These are phyloP conservation scores for Ephydatia muelleri DNA, from an alignment of 37 sponge, comb jelly and placozoan genomes.

Conservation along the genomic window DNA sequence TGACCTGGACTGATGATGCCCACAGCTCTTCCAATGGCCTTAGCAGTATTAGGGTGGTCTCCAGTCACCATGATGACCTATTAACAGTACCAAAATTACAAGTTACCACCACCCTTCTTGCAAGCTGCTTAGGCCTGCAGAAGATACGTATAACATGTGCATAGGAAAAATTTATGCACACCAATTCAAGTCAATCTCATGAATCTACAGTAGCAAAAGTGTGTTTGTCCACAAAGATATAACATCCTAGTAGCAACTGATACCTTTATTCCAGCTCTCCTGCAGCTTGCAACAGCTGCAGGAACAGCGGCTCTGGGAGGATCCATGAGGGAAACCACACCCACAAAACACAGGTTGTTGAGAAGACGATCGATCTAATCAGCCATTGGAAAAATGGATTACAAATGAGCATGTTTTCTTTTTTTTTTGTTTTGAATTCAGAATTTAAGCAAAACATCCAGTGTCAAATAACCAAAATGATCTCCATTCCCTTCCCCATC, in stretches of 20 bases:
- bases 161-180: no score
- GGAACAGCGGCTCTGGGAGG: slow-evolving; percentile 96
- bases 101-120: no score
- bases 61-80: slow-evolving; percentile 98
- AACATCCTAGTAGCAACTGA: neutral
- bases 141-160: no score
- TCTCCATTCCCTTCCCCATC: neutral
- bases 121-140: no score
- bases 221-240: neutral
- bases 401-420: neutral
- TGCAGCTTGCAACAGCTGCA: slow-evolving; percentile 91
- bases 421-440: neutral
- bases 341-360: slow-evolving; percentile 81
- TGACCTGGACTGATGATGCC: slow-evolving; percentile 92
- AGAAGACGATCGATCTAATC: neutral
- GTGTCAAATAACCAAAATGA: no score
- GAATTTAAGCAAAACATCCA: neutral
- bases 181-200: no score
- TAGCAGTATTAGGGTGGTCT: slow-evolving; percentile 97
- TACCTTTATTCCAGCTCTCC: slow-evolving; percentile 93
- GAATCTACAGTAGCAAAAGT: no score
- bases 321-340: slow-evolving; percentile 93
- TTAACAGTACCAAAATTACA: neutral
- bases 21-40: slow-evolving; percentile 90
- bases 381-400: slow-evolving; percentile 89